Conservation (phyloP, 2,797 vertebrate genomes). For the Sebastes trivittatus region DNA sequence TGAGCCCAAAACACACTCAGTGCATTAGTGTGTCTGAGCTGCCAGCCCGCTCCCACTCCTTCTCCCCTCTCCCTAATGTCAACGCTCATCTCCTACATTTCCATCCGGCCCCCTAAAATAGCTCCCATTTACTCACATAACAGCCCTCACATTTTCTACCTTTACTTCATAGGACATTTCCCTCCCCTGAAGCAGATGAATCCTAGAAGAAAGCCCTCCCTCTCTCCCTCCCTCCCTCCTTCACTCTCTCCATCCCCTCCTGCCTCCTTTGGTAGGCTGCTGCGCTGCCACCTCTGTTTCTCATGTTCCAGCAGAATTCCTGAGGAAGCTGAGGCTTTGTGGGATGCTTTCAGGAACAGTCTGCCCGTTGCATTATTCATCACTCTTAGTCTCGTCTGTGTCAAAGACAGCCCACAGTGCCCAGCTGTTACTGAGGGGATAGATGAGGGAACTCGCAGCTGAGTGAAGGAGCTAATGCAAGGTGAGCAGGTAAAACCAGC, state of each 20-base stretch:
- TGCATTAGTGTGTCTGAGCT: constrained; percentile 68
- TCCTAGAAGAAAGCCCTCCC: constrained; percentile 63
- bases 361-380: constrained; percentile 81
- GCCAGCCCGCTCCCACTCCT: constrained; percentile 46
- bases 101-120: constrained; percentile 75
- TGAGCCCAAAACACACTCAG: constrained; percentile 56
- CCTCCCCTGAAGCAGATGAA: constrained; percentile 65
- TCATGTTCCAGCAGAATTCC: constrained; percentile 71
- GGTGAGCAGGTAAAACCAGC: constrained; percentile 44
- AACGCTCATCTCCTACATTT: constrained; percentile 68
- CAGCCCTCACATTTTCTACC: constrained; percentile 69
- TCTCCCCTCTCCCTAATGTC: constrained; percentile 63
- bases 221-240: not conserved
- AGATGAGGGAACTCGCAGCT: constrained; percentile 39
- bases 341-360: constrained; percentile 77
- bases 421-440: constrained; percentile 60
- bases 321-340: constrained; percentile 70
- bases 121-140: constrained; percentile 81
- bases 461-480: constrained; percentile 25
- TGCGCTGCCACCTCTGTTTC: constrained; percentile 60
- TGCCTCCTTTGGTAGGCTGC: constrained; percentile 39
- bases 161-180: constrained; percentile 76
- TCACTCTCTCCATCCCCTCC: constrained; percentile 1
- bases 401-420: constrained; percentile 55
- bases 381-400: constrained; percentile 63